Percentiles rank a stretch among this genome's conserved stretches.
phyloP scores from a whole-genome alignment of 2,888 invertebrate genomes.

The Eudiplozoon nipponicum region DNA sequence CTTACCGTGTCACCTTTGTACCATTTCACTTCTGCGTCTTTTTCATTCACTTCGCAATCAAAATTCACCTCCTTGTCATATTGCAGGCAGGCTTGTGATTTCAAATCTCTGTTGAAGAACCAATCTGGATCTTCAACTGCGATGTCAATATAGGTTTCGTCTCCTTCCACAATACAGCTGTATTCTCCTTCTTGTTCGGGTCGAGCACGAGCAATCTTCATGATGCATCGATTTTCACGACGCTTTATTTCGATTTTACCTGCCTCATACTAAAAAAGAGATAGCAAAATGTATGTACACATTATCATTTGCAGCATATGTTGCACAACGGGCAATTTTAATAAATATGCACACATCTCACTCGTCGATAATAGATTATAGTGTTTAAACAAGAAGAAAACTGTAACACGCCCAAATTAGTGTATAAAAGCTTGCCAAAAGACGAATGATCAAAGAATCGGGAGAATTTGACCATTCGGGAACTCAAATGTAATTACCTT shows the following conservation, averaged over 20 bases:
- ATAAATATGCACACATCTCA: too few species aligned
- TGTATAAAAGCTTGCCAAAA: too few species aligned
- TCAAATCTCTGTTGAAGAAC: slow-evolving; percentile 44
- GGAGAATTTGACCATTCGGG: too few species aligned
- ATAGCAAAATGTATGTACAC: background rate
- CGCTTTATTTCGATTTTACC: slow-evolving; percentile 48
- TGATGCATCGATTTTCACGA: slow-evolving; percentile 38
- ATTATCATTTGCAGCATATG: too few species aligned
- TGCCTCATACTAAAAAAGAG: slow-evolving; percentile 21
- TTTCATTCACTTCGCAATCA: slow-evolving; percentile 78
- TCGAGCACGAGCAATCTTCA: slow-evolving; percentile 47
- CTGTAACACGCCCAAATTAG: too few species aligned
- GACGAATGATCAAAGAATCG: too few species aligned
- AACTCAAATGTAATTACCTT: too few species aligned
- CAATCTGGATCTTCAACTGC: slow-evolving; percentile 34
- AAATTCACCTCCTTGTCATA: slow-evolving; percentile 60
- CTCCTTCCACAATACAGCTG: slow-evolving; percentile 37
- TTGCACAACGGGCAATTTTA: too few species aligned
- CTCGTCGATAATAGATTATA: too few species aligned
- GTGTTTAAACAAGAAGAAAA: too few species aligned
- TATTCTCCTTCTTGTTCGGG: slow-evolving; percentile 60
- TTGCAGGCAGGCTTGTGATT: too few species aligned
- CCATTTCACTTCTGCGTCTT: slow-evolving; percentile 71
- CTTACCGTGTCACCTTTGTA: too few species aligned
- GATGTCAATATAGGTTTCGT: slow-evolving; percentile 21